phyloP scores from a whole-genome alignment of 1,140 invertebrate genomes.

The Formica exsecta region DNA sequence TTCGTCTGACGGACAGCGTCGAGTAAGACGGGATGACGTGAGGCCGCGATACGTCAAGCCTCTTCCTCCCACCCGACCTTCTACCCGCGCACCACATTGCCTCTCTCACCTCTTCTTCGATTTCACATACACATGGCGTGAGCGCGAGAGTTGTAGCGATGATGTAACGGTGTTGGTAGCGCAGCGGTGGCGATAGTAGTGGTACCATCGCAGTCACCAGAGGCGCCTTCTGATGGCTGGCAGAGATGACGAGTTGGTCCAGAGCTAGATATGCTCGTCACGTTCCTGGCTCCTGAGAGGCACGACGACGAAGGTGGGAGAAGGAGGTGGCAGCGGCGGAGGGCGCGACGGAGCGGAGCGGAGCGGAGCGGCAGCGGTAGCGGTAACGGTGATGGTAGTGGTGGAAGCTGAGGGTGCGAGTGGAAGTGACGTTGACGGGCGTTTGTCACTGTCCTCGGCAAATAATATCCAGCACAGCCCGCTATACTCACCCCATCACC shows the following conservation, averaged over 20 bases:
- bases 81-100: conserved; percentile 66
- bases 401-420: conserved; percentile 74
- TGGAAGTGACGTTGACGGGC: conserved; percentile 85
- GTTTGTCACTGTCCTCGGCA: conserved; percentile 86
- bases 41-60: conserved; percentile 75
- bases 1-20: conserved; percentile 70
- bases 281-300: conserved; percentile 77
- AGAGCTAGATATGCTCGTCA: conserved; percentile 82
- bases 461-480: conserved; percentile 84
- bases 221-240: conserved; percentile 75
- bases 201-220: conserved; percentile 66
- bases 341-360: conserved; percentile 55
- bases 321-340: conserved; percentile 29
- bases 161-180: neutral
- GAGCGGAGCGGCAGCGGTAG: conserved; percentile 51
- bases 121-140: conserved; percentile 32
- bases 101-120: conserved; percentile 66
- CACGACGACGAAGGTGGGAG: conserved; percentile 23
- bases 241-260: conserved; percentile 80
- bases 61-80: conserved; percentile 57
- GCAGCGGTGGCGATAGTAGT: conserved; percentile 17
- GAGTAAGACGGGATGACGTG: conserved; percentile 74
- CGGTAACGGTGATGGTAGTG: conserved; percentile 50
- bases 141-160: neutral
- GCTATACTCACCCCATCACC: conserved; percentile 67